These are phyloP conservation scores for Scartelaos histophorus DNA, from an alignment of 2,113 vertebrate species.

Conservation along the genomic window DNA sequence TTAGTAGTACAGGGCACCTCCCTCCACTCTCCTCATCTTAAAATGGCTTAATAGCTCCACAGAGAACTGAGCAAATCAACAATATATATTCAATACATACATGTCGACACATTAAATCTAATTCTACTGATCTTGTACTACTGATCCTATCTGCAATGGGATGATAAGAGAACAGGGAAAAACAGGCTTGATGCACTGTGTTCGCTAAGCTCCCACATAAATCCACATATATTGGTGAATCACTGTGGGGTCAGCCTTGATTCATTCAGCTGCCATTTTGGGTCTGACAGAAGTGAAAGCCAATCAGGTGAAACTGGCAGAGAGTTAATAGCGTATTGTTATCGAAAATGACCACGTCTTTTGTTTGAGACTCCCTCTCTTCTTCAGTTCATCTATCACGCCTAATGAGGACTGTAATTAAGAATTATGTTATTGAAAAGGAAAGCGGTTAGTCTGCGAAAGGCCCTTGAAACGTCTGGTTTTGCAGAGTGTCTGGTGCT, in stretches of 20 bases:
- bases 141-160: constrained; percentile 41
- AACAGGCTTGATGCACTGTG: constrained; percentile 26
- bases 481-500: constrained; percentile 61
- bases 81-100: constrained; percentile 52
- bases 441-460: constrained; percentile 42
- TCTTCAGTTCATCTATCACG: constrained; percentile 14
- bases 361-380: constrained; percentile 20
- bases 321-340: constrained; percentile 48
- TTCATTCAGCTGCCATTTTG: constrained; percentile 38
- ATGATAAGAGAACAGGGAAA: constrained; percentile 45
- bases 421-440: constrained; percentile 59
- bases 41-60: constrained; percentile 26
- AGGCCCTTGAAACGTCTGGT: neutral
- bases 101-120: constrained; percentile 21
- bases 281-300: constrained; percentile 33
- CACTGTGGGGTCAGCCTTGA: constrained; percentile 26
- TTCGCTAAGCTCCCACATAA: constrained; percentile 33
- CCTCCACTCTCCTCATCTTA: neutral
- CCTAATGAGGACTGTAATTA: constrained; percentile 69
- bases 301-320: constrained; percentile 37
- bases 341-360: constrained; percentile 39
- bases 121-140: constrained; percentile 63
- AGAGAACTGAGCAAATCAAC: constrained; percentile 66
- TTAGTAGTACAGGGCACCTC: neutral
- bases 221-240: constrained; percentile 34